Evolutionary conservation across 2,888 invertebrate species (phyloP).

Genomic region (Tinea pellionella): DNA sequence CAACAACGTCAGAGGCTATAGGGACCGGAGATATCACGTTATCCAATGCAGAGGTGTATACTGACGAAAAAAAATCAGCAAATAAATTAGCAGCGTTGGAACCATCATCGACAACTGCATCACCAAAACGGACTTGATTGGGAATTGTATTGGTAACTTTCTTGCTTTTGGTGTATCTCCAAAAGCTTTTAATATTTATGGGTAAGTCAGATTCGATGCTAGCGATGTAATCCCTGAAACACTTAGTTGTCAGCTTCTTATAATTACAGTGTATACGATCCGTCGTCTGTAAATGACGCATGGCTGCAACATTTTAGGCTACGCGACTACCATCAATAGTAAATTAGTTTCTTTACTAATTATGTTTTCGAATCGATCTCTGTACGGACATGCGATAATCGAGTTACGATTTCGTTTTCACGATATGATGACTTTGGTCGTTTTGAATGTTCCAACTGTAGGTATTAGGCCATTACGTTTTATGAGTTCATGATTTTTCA

Average conservation of each 20-base stretch:
- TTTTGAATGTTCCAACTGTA: slow-evolving; percentile 4
- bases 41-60: too few species aligned
- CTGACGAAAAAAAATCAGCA: too few species aligned
- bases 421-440: slow-evolving; percentile 2
- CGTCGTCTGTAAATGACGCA: slow-evolving; percentile 20
- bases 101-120: too few species aligned
- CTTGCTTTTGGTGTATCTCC: not conserved
- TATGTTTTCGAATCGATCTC: slow-evolving; percentile 13
- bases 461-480: slow-evolving; percentile 11
- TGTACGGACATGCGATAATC: slow-evolving; percentile 11
- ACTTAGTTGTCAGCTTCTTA: slow-evolving; percentile 14
- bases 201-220: not conserved
- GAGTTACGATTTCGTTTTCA: slow-evolving; percentile 11
- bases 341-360: slow-evolving; percentile 39
- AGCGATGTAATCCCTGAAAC: too few species aligned
- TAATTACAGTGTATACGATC: not conserved
- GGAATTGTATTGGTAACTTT: not conserved
- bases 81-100: too few species aligned
- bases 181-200: not conserved
- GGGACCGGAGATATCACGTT: too few species aligned
- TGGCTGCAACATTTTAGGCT: slow-evolving; percentile 29
- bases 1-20: too few species aligned
- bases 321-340: slow-evolving; percentile 46
- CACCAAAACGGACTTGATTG: too few species aligned
- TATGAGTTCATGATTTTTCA: slow-evolving; percentile 2